These are phyloP conservation scores for Galerucella calmariensis DNA, from an alignment of 2,888 invertebrate species.

Conservation along the genomic window DNA sequence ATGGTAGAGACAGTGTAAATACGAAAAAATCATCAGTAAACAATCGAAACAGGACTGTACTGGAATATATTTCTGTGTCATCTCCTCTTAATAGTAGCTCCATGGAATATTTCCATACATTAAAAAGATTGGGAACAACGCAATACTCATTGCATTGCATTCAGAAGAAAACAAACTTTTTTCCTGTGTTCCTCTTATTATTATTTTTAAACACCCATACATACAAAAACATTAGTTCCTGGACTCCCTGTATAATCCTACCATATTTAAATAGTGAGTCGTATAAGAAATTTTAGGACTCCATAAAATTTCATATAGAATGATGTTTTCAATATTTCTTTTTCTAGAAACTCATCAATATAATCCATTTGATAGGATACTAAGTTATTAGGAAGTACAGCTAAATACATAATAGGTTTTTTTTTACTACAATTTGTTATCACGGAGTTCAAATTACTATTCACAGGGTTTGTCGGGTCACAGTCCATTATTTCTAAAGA, in stretches of 20 bases:
- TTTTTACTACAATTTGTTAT: constrained; percentile 72
- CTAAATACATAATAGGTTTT: constrained; percentile 70
- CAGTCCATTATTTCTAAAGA: constrained; percentile 73
- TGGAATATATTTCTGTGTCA: too few relatives aligned
- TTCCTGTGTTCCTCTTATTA: too few relatives aligned
- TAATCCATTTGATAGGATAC: constrained; percentile 44
- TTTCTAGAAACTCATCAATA: constrained; percentile 44
- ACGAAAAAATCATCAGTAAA: too few relatives aligned
- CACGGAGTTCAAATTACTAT: constrained; percentile 57
- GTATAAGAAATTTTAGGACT: constrained; percentile 70
- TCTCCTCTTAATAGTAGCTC: too few relatives aligned
- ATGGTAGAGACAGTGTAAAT: too few relatives aligned
- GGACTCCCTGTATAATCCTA: neutral
- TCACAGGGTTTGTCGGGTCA: constrained; percentile 66
- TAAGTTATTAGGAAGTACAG: constrained; percentile 61
- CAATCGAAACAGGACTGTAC: too few relatives aligned
- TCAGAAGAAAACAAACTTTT: too few relatives aligned
- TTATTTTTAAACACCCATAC: too few relatives aligned
- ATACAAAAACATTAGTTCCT: too few relatives aligned
- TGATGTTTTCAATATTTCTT: constrained; percentile 42
- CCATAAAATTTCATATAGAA: constrained; percentile 68
- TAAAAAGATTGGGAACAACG: too few relatives aligned
- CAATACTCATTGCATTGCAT: too few relatives aligned
- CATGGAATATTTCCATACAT: too few relatives aligned
- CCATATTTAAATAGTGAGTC: constrained; percentile 69